Evolutionary conservation across 2,113 vertebrate genomes (phyloP).

Genomic region (Phalacrocorax carbo): DNA sequence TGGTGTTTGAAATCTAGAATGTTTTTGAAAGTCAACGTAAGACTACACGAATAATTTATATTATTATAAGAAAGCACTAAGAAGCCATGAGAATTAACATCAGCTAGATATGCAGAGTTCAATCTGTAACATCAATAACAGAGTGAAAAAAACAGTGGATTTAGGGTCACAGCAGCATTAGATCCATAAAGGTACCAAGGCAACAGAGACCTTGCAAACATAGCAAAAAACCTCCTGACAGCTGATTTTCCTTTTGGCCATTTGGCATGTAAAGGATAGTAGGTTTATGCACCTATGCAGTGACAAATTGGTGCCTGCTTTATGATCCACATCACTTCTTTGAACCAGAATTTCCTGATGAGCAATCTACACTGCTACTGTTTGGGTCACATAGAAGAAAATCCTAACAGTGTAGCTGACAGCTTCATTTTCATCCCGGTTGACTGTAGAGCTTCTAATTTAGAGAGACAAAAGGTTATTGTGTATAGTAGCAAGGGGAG

Average conservation of each 20-base stretch:
- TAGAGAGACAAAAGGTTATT: background rate
- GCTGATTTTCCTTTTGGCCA: background rate
- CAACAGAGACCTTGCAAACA: background rate
- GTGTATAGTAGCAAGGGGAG: background rate
- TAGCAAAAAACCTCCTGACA: background rate
- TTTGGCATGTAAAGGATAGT: background rate
- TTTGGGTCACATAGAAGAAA: background rate
- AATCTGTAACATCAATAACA: background rate
- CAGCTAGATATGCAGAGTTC: background rate
- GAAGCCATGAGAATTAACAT: background rate
- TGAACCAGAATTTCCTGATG: background rate
- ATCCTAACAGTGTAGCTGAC: background rate
- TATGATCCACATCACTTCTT: background rate
- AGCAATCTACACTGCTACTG: background rate
- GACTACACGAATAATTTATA: background rate
- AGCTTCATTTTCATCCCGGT: background rate
- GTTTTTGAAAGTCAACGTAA: background rate
- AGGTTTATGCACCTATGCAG: background rate
- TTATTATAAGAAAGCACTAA: background rate
- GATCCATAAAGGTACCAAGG: background rate
- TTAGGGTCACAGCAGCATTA: background rate
- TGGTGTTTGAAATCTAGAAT: background rate
- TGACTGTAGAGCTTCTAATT: background rate
- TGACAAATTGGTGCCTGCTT: background rate
- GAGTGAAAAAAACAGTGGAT: background rate